A percentile compares a stretch with the other conserved stretches of the same genome.
Evolutionary conservation across 2,113 vertebrate genomes (phyloP).

Genomic region (Lophura nycthemera): DNA sequence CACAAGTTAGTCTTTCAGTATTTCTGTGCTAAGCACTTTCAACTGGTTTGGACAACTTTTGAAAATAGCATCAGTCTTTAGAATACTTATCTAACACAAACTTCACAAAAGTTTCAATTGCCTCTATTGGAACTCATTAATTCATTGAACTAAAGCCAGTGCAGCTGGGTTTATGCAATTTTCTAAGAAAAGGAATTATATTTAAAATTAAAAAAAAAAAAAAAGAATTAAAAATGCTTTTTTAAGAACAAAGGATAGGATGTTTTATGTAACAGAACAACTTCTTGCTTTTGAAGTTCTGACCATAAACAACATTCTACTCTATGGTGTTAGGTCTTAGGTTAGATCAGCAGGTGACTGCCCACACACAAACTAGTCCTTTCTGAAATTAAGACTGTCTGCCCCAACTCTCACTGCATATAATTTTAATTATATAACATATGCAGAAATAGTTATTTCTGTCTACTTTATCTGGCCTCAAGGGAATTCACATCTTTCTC

Average conservation of each 20-base stretch:
- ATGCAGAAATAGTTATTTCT: background rate
- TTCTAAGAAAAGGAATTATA: background rate
- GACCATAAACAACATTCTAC: background rate
- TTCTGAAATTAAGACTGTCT: background rate
- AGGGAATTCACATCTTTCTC: background rate
- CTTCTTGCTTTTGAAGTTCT: background rate
- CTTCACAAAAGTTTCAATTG: background rate
- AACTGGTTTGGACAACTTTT: background rate
- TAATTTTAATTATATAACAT: background rate
- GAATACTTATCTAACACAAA: conserved; percentile 35
- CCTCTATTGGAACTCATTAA: conserved; percentile 31
- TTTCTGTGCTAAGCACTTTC: conserved; percentile 34
- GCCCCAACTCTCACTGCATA: background rate
- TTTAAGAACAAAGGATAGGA: background rate
- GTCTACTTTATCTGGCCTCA: background rate
- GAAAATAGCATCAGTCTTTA: conserved; percentile 29
- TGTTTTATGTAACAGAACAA: background rate
- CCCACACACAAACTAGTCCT: background rate
- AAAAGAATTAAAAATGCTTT: background rate
- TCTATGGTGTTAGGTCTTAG: background rate
- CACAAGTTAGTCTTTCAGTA: background rate
- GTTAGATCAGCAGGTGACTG: background rate
- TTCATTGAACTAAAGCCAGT: background rate
- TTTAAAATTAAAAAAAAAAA: background rate
- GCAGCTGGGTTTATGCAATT: background rate